Conservation (phyloP, 2,888 invertebrate species). For the Onthophagus sagittarius region DNA sequence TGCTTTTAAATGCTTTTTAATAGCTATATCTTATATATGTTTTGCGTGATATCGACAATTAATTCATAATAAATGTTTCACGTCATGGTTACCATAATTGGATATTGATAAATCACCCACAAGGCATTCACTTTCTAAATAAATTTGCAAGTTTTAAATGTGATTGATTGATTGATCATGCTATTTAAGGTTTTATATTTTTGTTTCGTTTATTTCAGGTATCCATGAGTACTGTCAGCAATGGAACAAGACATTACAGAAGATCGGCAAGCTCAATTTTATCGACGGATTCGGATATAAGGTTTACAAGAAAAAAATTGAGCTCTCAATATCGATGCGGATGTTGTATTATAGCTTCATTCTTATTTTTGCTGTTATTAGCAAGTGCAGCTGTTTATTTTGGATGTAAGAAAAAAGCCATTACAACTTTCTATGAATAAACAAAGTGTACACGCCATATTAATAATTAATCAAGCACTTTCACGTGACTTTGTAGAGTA, state of each 20-base stretch:
- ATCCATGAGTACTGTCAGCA: conserved; percentile 50
- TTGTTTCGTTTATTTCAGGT: conserved; percentile 48
- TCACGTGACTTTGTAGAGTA: not conserved
- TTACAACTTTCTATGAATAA: not conserved
- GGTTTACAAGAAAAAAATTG: conserved; percentile 80
- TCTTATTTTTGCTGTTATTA: conserved; percentile 73
- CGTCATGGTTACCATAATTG: not conserved
- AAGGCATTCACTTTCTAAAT: not conserved
- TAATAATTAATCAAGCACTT: not conserved
- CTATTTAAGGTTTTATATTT: not conserved
- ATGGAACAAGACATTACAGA: conserved; percentile 50
- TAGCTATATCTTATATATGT: not conserved
- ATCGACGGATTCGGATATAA: conserved; percentile 84
- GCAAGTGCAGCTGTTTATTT: conserved; percentile 64
- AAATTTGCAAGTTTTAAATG: not conserved
- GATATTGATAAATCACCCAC: not conserved
- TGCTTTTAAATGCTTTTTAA: not conserved
- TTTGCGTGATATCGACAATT: not conserved
- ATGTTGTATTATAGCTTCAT: conserved; percentile 80
- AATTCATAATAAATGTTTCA: not conserved
- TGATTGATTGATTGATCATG: not conserved
- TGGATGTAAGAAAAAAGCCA: conserved; percentile 56
- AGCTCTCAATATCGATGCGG: conserved; percentile 83
- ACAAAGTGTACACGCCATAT: not conserved
- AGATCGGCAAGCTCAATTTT: conserved; percentile 73